These are phyloP conservation scores for Conus canariensis DNA, from an alignment of 2,888 invertebrate species.

Conservation along the genomic window DNA sequence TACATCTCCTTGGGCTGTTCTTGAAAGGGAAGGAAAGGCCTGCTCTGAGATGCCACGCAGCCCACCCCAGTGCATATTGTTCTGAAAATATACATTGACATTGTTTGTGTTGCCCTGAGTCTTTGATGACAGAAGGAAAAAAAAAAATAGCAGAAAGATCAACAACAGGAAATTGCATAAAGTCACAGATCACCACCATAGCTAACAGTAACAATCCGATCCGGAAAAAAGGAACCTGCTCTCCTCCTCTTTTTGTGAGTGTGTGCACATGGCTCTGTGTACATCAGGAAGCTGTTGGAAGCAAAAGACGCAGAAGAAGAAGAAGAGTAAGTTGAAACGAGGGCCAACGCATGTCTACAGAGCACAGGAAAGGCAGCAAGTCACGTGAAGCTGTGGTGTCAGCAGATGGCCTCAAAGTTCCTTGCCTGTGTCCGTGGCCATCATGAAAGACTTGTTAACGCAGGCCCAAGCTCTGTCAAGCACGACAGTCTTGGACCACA, in stretches of 20 bases:
- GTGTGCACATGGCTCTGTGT: neutral
- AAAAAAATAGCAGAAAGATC: slow-evolving; percentile 3
- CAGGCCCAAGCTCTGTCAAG: neutral
- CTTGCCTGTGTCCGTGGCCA: neutral
- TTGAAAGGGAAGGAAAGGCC: too few species aligned
- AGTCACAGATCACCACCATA: slow-evolving; percentile 30
- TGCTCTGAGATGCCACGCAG: neutral
- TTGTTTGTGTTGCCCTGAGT: slow-evolving; percentile 34
- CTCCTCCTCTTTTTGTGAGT: neutral
- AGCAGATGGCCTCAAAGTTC: neutral
- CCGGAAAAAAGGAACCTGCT: neutral
- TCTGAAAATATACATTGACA: slow-evolving; percentile 35
- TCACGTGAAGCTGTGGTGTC: neutral
- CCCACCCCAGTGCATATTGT: slow-evolving; percentile 33
- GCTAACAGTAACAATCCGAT: slow-evolving; percentile 25
- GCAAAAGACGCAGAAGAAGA: neutral
- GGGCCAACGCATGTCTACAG: slow-evolving; percentile 1
- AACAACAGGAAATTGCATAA: slow-evolving; percentile 35
- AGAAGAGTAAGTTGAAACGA: neutral
- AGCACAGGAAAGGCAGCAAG: slow-evolving; percentile 13
- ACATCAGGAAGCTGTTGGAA: slow-evolving; percentile 27
- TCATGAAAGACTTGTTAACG: slow-evolving; percentile 32
- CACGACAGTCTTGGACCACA: slow-evolving; percentile 4
- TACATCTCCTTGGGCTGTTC: too few species aligned
- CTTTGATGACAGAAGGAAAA: slow-evolving; percentile 16